phyloP scores from a whole-genome alignment of 2,888 invertebrate species.

The Lepidonotus clava region DNA sequence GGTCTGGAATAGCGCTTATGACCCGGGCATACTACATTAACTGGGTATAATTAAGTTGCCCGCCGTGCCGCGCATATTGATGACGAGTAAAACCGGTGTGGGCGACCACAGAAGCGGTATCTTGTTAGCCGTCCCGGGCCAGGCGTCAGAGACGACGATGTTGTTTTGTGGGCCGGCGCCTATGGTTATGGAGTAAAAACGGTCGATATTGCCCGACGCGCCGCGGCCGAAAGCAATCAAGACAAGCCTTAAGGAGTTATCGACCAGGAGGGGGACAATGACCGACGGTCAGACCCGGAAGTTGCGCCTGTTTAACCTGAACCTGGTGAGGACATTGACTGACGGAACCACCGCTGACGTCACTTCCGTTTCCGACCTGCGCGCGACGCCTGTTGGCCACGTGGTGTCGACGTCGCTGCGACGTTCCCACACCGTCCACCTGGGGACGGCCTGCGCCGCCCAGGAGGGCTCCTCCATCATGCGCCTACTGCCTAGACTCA shows the following conservation, averaged over 20 bases:
- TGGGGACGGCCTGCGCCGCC: neutral
- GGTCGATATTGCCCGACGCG: too few species aligned
- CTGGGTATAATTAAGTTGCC: neutral
- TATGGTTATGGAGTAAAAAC: too few species aligned
- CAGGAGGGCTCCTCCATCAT: neutral
- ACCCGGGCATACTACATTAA: neutral
- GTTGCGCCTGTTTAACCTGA: neutral
- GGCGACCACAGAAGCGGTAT: neutral
- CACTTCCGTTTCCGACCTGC: neutral
- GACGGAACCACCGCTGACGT: neutral
- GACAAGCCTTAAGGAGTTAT: neutral
- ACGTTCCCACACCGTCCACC: neutral
- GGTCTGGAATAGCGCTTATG: too few species aligned
- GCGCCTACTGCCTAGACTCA: neutral
- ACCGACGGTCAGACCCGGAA: neutral
- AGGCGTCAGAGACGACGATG: too few species aligned
- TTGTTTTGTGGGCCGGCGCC: too few species aligned
- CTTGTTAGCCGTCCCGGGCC: too few species aligned
- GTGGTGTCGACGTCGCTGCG: neutral
- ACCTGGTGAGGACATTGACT: neutral
- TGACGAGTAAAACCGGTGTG: neutral
- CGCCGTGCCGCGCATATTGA: neutral
- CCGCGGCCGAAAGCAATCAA: too few species aligned
- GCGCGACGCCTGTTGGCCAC: neutral
- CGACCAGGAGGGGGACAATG: neutral